Base-by-base conservation (phyloP, 2,888 invertebrate genomes). In the Sphaeridia pumilis region DNA sequence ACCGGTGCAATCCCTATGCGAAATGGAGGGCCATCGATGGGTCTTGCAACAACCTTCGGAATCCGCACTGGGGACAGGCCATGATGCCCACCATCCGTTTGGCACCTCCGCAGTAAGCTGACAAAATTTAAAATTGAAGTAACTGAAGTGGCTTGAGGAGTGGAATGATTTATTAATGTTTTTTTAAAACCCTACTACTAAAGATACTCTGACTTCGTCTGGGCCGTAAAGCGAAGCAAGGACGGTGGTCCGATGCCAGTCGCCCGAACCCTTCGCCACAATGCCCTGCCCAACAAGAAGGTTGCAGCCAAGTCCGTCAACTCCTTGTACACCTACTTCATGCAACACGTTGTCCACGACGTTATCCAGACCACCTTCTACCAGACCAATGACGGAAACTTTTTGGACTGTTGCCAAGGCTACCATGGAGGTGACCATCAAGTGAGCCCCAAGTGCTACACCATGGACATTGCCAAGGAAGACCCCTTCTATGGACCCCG, bases 361-460 rank as follows among this genome's bases (percentile, higher is more conserved):
- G 52, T 52, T 0, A 41, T 54, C 20, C 60, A 61, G 22, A 58
- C 60, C 1, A 50, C 58, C 22, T 63, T 63, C 55, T 63, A 64
- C 54, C 64, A 64, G 44, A 25, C 52, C 3, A 49, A 60, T 17
- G 57, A 59, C 45, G 64, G 64, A 17, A 25, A 25, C 26, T 64
- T 64, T 44, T n/a, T 63, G 34, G 64, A 64, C 44, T 64, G 64
- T 51, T 64, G 64, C 49, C n/a, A 41, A n/a, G 59, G 60, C 0
- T 64, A 60, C 42, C 45, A 55, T 22, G 58, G 59, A 24, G 58
- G 58, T 5, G 56, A 60, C 10, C 36, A 59, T 25, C 59, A 64
- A 54, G 60, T 61, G 20, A 57, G 57, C 54, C 60, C 61, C 10
- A 64, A 64, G 55, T 64, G 64, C 49, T 59, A 54, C 27, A 58